These are phyloP conservation scores for Biston stratarius DNA, from an alignment of 2,888 invertebrate species.

Conservation along the genomic window DNA sequence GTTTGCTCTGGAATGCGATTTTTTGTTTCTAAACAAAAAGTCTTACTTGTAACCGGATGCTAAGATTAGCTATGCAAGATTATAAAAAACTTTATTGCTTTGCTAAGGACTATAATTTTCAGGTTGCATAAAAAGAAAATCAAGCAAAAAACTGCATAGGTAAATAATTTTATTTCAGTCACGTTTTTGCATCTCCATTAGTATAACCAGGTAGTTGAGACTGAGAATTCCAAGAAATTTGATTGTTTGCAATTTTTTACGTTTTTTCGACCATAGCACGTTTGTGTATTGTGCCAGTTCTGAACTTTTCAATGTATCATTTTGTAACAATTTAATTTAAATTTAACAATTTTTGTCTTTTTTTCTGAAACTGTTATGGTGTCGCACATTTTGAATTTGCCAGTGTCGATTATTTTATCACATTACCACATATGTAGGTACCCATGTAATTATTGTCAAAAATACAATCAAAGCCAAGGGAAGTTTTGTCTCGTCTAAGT, in stretches of 20 bases:
- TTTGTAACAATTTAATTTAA: too few species aligned
- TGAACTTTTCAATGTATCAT: too few species aligned
- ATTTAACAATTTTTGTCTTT: neutral
- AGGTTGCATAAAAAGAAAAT: neutral
- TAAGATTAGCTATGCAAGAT: neutral
- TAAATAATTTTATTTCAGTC: too few species aligned
- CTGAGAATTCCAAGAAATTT: too few species aligned
- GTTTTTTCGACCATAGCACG: too few species aligned
- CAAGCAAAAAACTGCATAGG: neutral
- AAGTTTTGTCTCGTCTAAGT: too few species aligned
- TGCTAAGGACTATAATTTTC: constrained; percentile 5
- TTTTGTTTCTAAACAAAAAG: constrained; percentile 4
- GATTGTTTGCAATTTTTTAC: too few species aligned
- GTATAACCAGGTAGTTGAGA: neutral
- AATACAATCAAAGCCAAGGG: too few species aligned
- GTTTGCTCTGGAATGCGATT: constrained; percentile 6
- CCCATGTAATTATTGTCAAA: too few species aligned
- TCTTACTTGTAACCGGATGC: neutral
- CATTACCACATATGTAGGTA: too few species aligned
- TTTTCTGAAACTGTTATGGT: neutral
- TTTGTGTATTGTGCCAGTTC: too few species aligned
- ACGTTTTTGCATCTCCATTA: neutral
- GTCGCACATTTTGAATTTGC: neutral
- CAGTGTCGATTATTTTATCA: neutral
- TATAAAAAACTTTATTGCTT: neutral